Percentiles rank a stretch among this genome's conserved stretches.
phyloP scores from a whole-genome alignment of 1,140 invertebrate species.

The Drosophila jambulina region DNA sequence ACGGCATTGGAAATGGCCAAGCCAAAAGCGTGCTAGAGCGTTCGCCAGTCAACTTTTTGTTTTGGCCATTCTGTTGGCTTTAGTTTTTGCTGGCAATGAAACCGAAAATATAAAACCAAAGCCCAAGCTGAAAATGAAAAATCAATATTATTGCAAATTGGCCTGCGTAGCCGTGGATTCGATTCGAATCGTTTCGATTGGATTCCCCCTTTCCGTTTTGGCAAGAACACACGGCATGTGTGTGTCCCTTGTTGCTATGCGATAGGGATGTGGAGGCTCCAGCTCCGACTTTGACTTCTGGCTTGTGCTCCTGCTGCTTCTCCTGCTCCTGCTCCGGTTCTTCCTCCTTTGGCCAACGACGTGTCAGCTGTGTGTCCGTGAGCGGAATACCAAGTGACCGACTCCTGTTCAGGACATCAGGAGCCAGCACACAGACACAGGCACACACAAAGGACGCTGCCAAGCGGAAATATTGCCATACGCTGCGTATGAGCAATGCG shows the following conservation, averaged over 20 bases:
- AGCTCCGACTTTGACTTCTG: conserved; percentile 12
- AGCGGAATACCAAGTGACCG: conserved; percentile 68
- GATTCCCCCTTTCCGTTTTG: conserved; percentile 13
- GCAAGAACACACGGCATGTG: conserved; percentile 31
- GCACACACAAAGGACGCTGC: conserved; percentile 61
- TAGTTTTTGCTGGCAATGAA: conserved; percentile 75
- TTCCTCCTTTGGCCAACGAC: conserved; percentile 44
- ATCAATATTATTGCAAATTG: conserved; percentile 81
- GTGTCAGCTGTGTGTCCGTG: conserved; percentile 56
- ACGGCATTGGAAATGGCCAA: conserved; percentile 56
- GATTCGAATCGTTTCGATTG: conserved; percentile 1
- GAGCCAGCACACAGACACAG: conserved; percentile 2
- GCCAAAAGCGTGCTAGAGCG: conserved; percentile 67
- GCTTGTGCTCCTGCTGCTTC: neutral
- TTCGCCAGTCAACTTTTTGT: conserved; percentile 70
- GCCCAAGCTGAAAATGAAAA: conserved; percentile 64
- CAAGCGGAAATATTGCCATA: conserved; percentile 79
- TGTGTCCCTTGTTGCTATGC: conserved; percentile 38
- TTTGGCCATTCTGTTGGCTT: conserved; percentile 52
- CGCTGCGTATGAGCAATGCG: conserved; percentile 81
- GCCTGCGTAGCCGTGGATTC: conserved; percentile 47
- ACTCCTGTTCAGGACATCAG: conserved; percentile 20
- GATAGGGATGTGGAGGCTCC: conserved; percentile 17
- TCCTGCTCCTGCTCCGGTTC: neutral
- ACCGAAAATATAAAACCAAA: conserved; percentile 60